Evolutionary conservation across 2,888 invertebrate genomes (phyloP).

Genomic region (Poecilobothrus nobilitatus): DNA sequence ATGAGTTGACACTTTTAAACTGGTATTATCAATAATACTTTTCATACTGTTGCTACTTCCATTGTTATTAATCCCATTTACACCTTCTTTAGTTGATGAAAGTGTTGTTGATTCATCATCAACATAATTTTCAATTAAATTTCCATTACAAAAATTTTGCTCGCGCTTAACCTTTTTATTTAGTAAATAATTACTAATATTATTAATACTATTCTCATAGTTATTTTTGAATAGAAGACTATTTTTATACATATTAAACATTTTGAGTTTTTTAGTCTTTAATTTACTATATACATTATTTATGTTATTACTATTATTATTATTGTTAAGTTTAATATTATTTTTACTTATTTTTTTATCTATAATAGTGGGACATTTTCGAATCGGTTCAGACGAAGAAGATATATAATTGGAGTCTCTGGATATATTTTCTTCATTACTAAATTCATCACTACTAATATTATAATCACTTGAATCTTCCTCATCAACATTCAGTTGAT

Average conservation of each 20-base stretch:
- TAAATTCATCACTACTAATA: slow-evolving; percentile 17
- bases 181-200: slow-evolving; percentile 27
- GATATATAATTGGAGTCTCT: slow-evolving; percentile 32
- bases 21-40: slow-evolving; percentile 20
- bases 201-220: slow-evolving; percentile 26
- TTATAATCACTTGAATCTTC: background rate
- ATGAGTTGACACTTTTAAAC: background rate
- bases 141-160: background rate
- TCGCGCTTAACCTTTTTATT: slow-evolving; percentile 31
- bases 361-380: slow-evolving; percentile 19
- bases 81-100: background rate
- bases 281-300: slow-evolving; percentile 24
- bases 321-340: slow-evolving; percentile 21
- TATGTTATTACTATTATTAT: slow-evolving; percentile 27
- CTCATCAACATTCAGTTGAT: background rate
- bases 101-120: background rate
- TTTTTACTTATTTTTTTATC: slow-evolving; percentile 22
- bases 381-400: slow-evolving; percentile 25
- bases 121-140: background rate
- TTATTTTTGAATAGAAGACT: slow-evolving; percentile 14
- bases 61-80: background rate
- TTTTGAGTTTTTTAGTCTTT: background rate
- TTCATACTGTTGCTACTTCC: background rate
- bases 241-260: slow-evolving; percentile 5
- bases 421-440: slow-evolving; percentile 31